phyloP scores from a whole-genome alignment of 2,888 invertebrate genomes.

The Apomyelois bistriatella region DNA sequence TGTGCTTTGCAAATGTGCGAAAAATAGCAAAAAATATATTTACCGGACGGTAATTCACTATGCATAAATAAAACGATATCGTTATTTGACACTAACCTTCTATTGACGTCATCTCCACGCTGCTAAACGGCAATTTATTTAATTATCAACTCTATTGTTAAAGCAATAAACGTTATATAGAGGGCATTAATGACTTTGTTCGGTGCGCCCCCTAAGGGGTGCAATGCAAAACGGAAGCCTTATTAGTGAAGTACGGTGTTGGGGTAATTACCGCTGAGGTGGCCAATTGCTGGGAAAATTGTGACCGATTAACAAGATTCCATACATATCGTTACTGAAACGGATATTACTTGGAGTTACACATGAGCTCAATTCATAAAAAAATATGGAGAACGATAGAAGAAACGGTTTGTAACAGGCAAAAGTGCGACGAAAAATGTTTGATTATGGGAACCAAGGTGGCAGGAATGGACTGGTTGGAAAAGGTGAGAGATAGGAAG shows the following conservation, averaged over 20 bases:
- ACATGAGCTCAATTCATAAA: no score
- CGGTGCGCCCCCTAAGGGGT: not conserved
- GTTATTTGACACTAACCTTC: not conserved
- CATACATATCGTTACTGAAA: not conserved
- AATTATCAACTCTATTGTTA: slow-evolving; percentile 7
- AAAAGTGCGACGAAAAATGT: no score
- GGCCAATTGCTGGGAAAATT: slow-evolving; percentile 3
- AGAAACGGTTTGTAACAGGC: no score
- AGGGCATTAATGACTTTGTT: slow-evolving; percentile 3
- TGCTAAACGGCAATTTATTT: not conserved
- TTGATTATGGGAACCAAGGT: no score
- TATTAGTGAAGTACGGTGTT: slow-evolving; percentile 1
- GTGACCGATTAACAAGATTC: not conserved
- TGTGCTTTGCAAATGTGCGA: no score
- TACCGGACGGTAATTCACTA: not conserved
- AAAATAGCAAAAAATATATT: no score
- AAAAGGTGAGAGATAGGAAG: no score
- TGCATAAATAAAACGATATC: not conserved
- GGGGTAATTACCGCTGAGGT: not conserved
- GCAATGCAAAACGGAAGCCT: slow-evolving; percentile 8
- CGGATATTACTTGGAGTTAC: not conserved
- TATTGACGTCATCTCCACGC: not conserved
- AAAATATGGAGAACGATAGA: no score
- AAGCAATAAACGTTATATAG: slow-evolving; percentile 1
- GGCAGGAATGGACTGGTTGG: no score